A percentile compares a stretch with the other conserved stretches of the same genome.
These are phyloP conservation scores for Lathronympha strigana DNA, from an alignment of 2,888 invertebrate genomes.

Conservation along the genomic window DNA sequence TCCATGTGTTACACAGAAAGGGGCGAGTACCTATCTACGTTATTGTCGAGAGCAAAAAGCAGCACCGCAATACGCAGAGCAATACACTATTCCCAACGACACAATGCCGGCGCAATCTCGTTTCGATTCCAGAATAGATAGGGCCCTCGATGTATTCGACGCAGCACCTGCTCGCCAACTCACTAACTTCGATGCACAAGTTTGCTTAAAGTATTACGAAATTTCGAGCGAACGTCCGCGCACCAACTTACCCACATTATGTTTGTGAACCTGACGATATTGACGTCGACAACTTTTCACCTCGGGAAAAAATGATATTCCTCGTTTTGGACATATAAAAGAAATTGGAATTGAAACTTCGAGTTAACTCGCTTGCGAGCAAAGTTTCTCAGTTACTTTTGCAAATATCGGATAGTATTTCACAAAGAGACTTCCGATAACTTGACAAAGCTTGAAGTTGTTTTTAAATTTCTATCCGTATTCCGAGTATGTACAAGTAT, in stretches of 20 bases:
- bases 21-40: neutral
- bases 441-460: slow-evolving; percentile 60
- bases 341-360: slow-evolving; percentile 52
- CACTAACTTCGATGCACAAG: slow-evolving; percentile 70
- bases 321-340: slow-evolving; percentile 56
- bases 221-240: slow-evolving; percentile 67
- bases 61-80: slow-evolving; percentile 23
- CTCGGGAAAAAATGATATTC: slow-evolving; percentile 60
- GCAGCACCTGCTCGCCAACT: slow-evolving; percentile 73
- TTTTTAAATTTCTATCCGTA: slow-evolving; percentile 56
- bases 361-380: slow-evolving; percentile 51
- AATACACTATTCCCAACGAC: slow-evolving; percentile 25
- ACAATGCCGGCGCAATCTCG: slow-evolving; percentile 35
- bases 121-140: slow-evolving; percentile 37
- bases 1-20: neutral
- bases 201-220: slow-evolving; percentile 80
- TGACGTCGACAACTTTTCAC: slow-evolving; percentile 62
- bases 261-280: slow-evolving; percentile 72
- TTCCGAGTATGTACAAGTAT: slow-evolving; percentile 37
- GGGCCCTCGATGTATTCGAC: slow-evolving; percentile 64
- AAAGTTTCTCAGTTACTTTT: slow-evolving; percentile 60
- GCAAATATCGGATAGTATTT: slow-evolving; percentile 67
- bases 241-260: slow-evolving; percentile 66
- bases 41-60: slow-evolving; percentile 19
- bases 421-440: slow-evolving; percentile 62